Base-by-base conservation (phyloP, 2,797 vertebrate species). In the Onychomys torridus region DNA sequence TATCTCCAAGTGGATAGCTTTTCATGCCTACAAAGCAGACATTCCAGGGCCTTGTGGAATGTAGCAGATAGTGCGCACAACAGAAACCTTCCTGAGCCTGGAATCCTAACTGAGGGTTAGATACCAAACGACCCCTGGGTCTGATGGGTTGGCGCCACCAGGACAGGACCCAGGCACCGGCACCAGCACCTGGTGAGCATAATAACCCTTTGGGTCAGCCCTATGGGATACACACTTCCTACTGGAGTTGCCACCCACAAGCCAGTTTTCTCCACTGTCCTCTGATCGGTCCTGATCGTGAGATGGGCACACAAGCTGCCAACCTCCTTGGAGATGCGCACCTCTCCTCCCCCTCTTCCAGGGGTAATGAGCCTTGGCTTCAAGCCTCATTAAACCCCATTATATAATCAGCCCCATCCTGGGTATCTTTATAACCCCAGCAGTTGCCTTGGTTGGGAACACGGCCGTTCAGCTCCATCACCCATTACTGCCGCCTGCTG, bases 351-450 rank as follows among this genome's bases (percentile, higher is more conserved):
- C 77, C 49, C 40, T 95, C 71, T 90, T 11, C 5, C 40, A 4
- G 23, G 61, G 19, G 49, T 97, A 97, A 98, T 9, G 77, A 98
- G 86, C 93, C 91, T 91, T 88, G 87, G 93, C n/a, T 34, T 90
- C 94, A 85, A 96, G 98, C 96, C 85, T 98, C 97, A 94, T 96
- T 97, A 98, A 97, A 78, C 79, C 55, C 91, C 97, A 92, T 91
- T 94, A 90, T 92, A 75, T 90, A 97, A 97, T 95, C 90, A 61
- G 85, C 86, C 95, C 95, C 91, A 43, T 93, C 91, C 90, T 0
- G 67, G 57, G 90, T 23, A 81, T 63, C 96, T 94, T 92, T 82
- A 77, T n/a, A 91, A 75, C 73, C 57, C 87, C 90, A 3, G 85
- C 0, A 76, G 84, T 96, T 89, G 81, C 75, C 75, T 93, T 61